A percentile compares a stretch with the other conserved stretches of the same genome.
phyloP scores from a whole-genome alignment of 2,797 vertebrate species.

The Pristis pectinata region DNA sequence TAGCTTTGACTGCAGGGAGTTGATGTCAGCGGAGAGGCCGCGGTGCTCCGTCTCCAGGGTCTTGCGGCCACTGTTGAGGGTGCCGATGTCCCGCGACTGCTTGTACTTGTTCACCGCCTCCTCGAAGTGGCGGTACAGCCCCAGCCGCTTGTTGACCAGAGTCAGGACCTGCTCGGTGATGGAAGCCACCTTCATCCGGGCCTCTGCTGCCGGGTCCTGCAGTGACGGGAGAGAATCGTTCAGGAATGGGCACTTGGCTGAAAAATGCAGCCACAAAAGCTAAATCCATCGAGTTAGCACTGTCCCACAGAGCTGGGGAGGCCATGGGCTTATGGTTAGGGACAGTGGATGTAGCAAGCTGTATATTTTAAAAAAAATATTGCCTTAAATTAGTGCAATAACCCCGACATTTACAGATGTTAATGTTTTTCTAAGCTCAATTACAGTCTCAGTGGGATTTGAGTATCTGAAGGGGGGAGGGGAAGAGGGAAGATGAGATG shows the following conservation, averaged over 20 bases:
- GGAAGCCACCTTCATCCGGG: constrained; percentile 96
- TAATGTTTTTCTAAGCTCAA: not conserved
- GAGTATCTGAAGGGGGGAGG: not conserved
- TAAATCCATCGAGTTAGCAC: not conserved
- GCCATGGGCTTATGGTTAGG: not conserved
- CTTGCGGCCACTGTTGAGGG: constrained; percentile 84
- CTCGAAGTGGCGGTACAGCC: constrained; percentile 90
- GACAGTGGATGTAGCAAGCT: not conserved
- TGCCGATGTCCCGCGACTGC: constrained; percentile 82
- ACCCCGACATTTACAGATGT: not conserved
- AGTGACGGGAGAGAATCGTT: not conserved
- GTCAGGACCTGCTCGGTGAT: constrained; percentile 96
- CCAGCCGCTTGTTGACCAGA: constrained; percentile 88
- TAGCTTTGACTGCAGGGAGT: constrained; percentile 79
- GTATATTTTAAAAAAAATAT: no score
- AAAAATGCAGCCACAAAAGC: no score
- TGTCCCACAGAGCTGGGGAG: not conserved
- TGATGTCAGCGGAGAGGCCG: constrained; percentile 77
- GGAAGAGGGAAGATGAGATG: not conserved
- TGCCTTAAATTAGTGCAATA: no score
- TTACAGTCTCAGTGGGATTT: no score
- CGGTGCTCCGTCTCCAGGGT: constrained; percentile 86
- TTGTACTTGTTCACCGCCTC: constrained; percentile 95
- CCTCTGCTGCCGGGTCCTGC: constrained; percentile 93
- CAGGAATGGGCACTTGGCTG: not conserved